phyloP scores from a whole-genome alignment of 1,140 invertebrate species.

The Ganaspis sp. region DNA sequence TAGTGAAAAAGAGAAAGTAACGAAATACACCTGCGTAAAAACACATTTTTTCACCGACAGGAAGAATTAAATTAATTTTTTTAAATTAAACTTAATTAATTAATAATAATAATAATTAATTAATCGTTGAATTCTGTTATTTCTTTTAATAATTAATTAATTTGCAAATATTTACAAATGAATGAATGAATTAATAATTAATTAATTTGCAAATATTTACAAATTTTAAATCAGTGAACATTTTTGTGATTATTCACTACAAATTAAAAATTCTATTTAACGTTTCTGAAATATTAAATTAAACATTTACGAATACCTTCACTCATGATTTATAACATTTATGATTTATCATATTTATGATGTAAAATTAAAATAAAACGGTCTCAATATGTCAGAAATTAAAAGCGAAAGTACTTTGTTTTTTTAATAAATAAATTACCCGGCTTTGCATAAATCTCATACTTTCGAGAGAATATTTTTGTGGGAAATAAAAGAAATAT shows the following conservation, averaged over 20 bases:
- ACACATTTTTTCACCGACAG: neutral
- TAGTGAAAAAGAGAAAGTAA: conserved; percentile 1
- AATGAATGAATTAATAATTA: too few relatives aligned
- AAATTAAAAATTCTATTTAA: too few relatives aligned
- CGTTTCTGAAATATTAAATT: too few relatives aligned
- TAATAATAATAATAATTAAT: too few relatives aligned
- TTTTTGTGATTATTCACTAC: too few relatives aligned
- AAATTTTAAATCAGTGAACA: too few relatives aligned
- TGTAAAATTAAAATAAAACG: neutral
- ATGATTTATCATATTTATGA: too few relatives aligned
- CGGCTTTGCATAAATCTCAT: neutral
- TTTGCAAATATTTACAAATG: too few relatives aligned
- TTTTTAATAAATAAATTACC: neutral
- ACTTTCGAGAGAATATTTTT: neutral
- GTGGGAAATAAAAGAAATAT: neutral
- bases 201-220: too few relatives aligned
- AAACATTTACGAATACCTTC: too few relatives aligned
- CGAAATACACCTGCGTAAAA: neutral
- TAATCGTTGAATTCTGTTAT: neutral
- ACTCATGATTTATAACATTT: too few relatives aligned
- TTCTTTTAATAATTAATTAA: neutral
- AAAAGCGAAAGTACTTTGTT: conserved; percentile 1
- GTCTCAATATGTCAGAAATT: neutral
- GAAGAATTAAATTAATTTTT: neutral
- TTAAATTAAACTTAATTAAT: neutral